phyloP scores from a whole-genome alignment of 1,140 invertebrate species.

The Drosophila hydei region DNA sequence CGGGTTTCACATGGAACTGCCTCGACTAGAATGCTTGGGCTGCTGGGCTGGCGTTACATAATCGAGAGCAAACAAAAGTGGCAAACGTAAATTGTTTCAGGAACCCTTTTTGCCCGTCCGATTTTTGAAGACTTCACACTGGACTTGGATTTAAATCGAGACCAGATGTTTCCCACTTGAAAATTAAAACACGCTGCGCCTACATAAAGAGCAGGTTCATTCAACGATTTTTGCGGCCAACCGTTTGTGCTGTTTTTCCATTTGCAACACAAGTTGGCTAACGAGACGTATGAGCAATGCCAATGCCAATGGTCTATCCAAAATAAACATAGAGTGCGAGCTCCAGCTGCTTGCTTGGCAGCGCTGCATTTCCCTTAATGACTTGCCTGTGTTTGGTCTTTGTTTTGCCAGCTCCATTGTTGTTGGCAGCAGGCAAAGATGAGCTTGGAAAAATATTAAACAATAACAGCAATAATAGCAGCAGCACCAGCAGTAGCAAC shows the following conservation, averaged over 20 bases:
- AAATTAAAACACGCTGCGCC: slow-evolving; percentile 68
- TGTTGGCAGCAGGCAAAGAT: slow-evolving; percentile 57
- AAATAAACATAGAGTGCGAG: slow-evolving; percentile 41
- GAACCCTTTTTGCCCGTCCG: slow-evolving; percentile 21
- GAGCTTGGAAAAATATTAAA: slow-evolving; percentile 65
- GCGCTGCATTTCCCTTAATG: slow-evolving; percentile 43
- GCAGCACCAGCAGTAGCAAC: not conserved
- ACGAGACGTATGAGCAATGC: slow-evolving; percentile 64
- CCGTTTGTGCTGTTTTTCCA: slow-evolving; percentile 22
- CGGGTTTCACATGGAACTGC: not conserved
- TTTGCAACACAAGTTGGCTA: slow-evolving; percentile 44
- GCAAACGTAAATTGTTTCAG: slow-evolving; percentile 45
- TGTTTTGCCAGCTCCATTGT: slow-evolving; percentile 29
- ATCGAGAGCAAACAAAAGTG: slow-evolving; percentile 53
- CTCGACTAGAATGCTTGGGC: slow-evolving; percentile 18
- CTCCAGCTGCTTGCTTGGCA: slow-evolving; percentile 29
- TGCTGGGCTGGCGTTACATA: slow-evolving; percentile 54
- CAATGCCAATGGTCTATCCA: slow-evolving; percentile 54
- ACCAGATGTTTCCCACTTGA: slow-evolving; percentile 36
- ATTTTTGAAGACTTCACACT: slow-evolving; percentile 13
- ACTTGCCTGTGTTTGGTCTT: slow-evolving; percentile 41
- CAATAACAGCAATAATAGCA: slow-evolving; percentile 53
- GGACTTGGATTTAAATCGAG: not conserved
- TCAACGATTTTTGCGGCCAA: slow-evolving; percentile 49
- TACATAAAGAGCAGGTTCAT: slow-evolving; percentile 51